Evolutionary conservation across 2,113 vertebrate species (phyloP), one percentile per base, ranked within the genome.

Genomic region (Pitta sordida): DNA sequence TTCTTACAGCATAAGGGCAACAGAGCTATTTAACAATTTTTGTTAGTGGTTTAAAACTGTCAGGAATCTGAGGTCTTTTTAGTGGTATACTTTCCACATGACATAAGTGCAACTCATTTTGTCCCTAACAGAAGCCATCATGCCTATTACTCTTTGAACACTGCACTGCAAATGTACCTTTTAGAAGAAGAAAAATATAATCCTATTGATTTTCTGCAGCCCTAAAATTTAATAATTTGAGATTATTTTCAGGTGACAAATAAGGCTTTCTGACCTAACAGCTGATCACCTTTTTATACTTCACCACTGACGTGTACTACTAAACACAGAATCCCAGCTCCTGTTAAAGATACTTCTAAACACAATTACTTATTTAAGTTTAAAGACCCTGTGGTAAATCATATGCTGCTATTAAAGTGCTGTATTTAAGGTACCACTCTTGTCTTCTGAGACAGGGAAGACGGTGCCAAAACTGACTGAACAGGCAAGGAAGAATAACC

Each of bases 151-250:
- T 96, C 87, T 76, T 83, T 46, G 67, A 82, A 83, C 15, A 30
- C 16, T 14, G 36, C 52, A 51, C 94, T 75, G 83, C 46, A 95
- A 97, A 88, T 73, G 80, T 36, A 69, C 74, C 83, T 83, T 88
- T 87, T 91, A 82, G 65, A 68, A 81, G 36, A 20, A 63, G 51
- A 43, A 67, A 75, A 80, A 84, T 82, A 90, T 86, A 96, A 95
- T 86, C 48, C 60, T 95, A 95, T 93, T 93, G 94, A 95, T 96
- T 95, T 92, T 75, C 58, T 41, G 60, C 64, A 85, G 77, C 48
- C 83, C 83, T 96, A 71, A 90, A 93, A 95, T 83, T 84, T 41
- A 95, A 91, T 89, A 94, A 87, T 91, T 77, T 58, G 70, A 96
- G 94, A 82, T 86, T 55, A 85, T 95, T 84, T 94, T 96, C 59